phyloP scores from a whole-genome alignment of 2,113 vertebrate genomes.

The Pangasianodon hypophthalmus region DNA sequence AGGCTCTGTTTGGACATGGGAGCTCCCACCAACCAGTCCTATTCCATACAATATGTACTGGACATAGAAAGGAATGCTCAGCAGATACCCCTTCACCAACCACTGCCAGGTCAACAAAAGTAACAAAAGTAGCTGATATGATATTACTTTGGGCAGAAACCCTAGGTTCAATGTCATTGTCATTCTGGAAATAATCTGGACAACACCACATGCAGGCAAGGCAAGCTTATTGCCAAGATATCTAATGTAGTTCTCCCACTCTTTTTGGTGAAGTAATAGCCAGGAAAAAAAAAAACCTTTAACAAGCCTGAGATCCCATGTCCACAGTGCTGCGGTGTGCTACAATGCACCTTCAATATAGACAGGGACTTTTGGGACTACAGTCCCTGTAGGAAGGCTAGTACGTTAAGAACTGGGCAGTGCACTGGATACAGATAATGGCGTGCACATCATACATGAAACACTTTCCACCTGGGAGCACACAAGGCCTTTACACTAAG shows the following conservation, averaged over 20 bases:
- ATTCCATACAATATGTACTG: background rate
- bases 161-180: background rate
- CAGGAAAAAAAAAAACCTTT: background rate
- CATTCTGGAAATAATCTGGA: background rate
- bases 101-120: background rate
- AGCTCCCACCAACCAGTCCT: background rate
- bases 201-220: background rate
- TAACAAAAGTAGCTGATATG: background rate
- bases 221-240: background rate
- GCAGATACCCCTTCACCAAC: background rate
- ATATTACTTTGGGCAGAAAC: background rate
- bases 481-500: background rate
- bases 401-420: background rate
- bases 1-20: background rate
- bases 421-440: background rate
- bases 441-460: background rate
- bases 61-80: background rate
- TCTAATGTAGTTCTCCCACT: background rate
- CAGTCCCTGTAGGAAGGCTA: background rate
- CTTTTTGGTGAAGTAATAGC: background rate
- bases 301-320: background rate
- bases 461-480: background rate
- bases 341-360: background rate
- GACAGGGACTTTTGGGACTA: background rate
- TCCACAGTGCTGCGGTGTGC: background rate